Evolutionary conservation across 2,888 invertebrate genomes (phyloP), one percentile per base, ranked within the genome.

Genomic region (Eristalis intricaria): DNA sequence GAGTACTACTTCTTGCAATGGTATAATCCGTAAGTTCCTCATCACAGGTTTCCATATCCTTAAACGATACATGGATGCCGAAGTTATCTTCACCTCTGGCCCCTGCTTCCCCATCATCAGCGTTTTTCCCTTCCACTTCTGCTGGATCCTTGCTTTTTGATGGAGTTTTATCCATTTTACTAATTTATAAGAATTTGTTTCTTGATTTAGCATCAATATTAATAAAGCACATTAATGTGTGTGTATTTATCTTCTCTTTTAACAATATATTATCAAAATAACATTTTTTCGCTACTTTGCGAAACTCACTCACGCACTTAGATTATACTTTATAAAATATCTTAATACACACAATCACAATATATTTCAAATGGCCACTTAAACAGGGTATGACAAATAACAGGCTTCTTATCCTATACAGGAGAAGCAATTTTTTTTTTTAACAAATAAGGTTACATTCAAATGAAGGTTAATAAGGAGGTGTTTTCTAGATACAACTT

Each of bases 151-250:
- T 90, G 69, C 90, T 90, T 80, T 90, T 90, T 89, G 89, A 90
- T 89, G 91, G 90, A 90, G 91, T 90, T 87, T 89, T 90, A 87
- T 92, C 92, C 92, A 92, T 93, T 90, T 90, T 91, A 91, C 90
- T 70, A 78, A 79, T 80, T 88, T 82, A 71, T 74, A 15, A 73
- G 19, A 22, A 13, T 69, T 65, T 61, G 5, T 38, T 58, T 61
- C 35, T 22, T 26, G 8, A 58, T 43, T 70, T 64, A 7, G 50
- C 19, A 3, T 50, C 23, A 71, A 58, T 56, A 63, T 80, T 40
- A 35, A 60, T 15, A 50, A 19, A 50, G 2, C 19, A 50, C 32
- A 19, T 50, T 19, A 19, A 50, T 13, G 4, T 38, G 38, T 38
- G 38, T 58, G 10, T 50, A 15, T 65, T 32, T n/a, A 22, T 43